Base-by-base conservation (phyloP, 1,140 invertebrate genomes). In the Penaeus indicus region DNA sequence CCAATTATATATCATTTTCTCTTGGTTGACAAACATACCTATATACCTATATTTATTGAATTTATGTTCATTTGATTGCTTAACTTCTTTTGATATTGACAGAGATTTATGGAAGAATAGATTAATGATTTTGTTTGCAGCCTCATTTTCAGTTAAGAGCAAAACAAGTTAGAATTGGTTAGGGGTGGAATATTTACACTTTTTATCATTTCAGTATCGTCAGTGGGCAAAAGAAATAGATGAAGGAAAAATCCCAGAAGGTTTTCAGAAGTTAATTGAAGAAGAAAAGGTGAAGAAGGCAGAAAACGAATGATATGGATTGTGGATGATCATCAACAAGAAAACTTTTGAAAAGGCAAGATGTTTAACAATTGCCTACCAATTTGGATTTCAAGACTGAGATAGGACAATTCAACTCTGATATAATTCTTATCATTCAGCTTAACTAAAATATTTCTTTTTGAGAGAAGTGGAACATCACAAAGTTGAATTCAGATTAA, bases 211-310 rank as follows among this genome's bases (percentile, higher is more conserved):
- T 80, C 93, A 97, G 96, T 97, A 96, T 93, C 95, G 95, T 92
- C 94, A 95, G 92, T 97, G 96, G 96, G 95, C 95, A 82, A 94
- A 95, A 91, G 96, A 97, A 90, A 92, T 97, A 82, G 96, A 96
- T 91, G 95, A 96, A 92, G 96, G 96, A 62, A 94, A 94, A 88
- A 93, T 96, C 90, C 96, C 96, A 21, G 96, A 97, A 90, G 96
- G 95, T 62, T 93, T 97, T 81, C 94, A 97, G 90, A 94, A 94
- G 62, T 93, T 97, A 91, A 93, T 97, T 38, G 95, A 96, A 91
- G 96, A 97, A 90, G 91, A 92, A 72, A 91, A 91, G 77, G 84
- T 89, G 11, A 90, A 91, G 72, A 90, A 84, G 60, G 72, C 72
- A 85, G 85, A 88, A 54, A 84, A 47, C 42, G 87, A 88, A 64